Evolutionary conservation across 30 jellyfish, hydroid and myxozoan genomes (phyloP).

Genomic region (Mastigias papua): DNA sequence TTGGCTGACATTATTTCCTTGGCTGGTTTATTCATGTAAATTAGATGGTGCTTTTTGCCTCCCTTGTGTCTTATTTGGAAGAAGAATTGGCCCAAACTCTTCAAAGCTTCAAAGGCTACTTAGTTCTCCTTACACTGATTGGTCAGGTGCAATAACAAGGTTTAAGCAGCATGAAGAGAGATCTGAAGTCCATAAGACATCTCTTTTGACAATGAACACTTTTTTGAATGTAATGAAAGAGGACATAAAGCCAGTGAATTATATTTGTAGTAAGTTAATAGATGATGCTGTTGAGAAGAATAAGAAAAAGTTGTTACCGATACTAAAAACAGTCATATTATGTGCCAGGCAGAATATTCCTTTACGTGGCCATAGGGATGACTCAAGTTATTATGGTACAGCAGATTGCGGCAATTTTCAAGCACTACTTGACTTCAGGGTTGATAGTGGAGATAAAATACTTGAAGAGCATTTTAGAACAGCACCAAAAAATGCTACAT

Average conservation of each 20-base stretch:
- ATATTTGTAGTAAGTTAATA: not conserved
- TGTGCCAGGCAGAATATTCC: conserved; percentile 32
- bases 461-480: conserved; percentile 35
- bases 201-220: conserved; percentile 25
- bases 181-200: conserved; percentile 26
- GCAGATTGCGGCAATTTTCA: conserved; percentile 41
- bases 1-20: not conserved
- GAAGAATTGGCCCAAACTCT: conserved; percentile 20
- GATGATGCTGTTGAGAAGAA: not conserved
- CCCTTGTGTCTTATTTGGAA: conserved; percentile 55
- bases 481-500: conserved; percentile 40
- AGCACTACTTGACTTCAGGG: conserved; percentile 21
- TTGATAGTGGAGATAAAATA: conserved; percentile 37
- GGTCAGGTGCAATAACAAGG: conserved; percentile 20
- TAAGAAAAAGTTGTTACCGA: conserved; percentile 5
- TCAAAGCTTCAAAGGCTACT: conserved; percentile 17
- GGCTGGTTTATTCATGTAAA: not conserved
- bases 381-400: conserved; percentile 18
- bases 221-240: not conserved
- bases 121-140: conserved; percentile 24
- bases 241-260: not conserved
- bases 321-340: not conserved
- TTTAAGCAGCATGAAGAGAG: not conserved
- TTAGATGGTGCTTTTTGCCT: conserved; percentile 30
- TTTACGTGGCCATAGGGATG: conserved; percentile 51